phyloP scores from a whole-genome alignment of 2,797 vertebrate species.

The Silurus lanzhouensis region DNA sequence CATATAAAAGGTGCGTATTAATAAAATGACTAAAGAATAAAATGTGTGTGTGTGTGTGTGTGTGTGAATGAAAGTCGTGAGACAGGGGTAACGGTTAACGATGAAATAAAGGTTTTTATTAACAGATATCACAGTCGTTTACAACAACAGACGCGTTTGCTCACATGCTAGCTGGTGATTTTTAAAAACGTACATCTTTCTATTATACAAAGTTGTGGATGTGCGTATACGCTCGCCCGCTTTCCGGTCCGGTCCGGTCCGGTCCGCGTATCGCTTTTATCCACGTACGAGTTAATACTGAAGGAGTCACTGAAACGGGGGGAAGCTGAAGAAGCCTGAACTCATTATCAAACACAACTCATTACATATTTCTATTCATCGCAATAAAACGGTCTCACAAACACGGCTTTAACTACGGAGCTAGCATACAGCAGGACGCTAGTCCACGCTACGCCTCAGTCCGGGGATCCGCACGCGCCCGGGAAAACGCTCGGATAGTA shows the following conservation, averaged over 20 bases:
- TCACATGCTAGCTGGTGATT: slow-evolving; percentile 90
- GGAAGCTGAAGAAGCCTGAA: slow-evolving; percentile 40
- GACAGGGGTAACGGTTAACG: background rate
- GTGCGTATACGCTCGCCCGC: slow-evolving; percentile 41
- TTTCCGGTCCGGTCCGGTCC: slow-evolving; percentile 40
- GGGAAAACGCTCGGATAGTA: too few species aligned
- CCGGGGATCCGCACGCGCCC: background rate
- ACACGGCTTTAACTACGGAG: slow-evolving; percentile 33
- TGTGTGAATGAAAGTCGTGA: background rate
- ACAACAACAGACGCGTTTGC: slow-evolving; percentile 85
- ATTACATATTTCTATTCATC: slow-evolving; percentile 1
- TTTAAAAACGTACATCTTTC: slow-evolving; percentile 72
- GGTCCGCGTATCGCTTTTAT: slow-evolving; percentile 12
- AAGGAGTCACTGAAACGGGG: slow-evolving; percentile 51
- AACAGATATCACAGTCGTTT: slow-evolving; percentile 87
- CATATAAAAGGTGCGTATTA: too few species aligned
- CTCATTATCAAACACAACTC: slow-evolving; percentile 8
- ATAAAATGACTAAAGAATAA: too few species aligned
- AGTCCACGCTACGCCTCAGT: slow-evolving; percentile 38
- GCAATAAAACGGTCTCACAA: slow-evolving; percentile 14
- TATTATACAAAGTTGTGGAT: slow-evolving; percentile 74
- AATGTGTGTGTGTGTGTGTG: too few species aligned
- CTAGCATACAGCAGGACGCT: slow-evolving; percentile 33
- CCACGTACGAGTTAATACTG: slow-evolving; percentile 48
- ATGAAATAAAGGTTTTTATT: slow-evolving; percentile 81